A percentile compares a stretch with the other conserved stretches of the same genome.
phyloP scores from a whole-genome alignment of 2,888 invertebrate species.

The Spialia ferax region DNA sequence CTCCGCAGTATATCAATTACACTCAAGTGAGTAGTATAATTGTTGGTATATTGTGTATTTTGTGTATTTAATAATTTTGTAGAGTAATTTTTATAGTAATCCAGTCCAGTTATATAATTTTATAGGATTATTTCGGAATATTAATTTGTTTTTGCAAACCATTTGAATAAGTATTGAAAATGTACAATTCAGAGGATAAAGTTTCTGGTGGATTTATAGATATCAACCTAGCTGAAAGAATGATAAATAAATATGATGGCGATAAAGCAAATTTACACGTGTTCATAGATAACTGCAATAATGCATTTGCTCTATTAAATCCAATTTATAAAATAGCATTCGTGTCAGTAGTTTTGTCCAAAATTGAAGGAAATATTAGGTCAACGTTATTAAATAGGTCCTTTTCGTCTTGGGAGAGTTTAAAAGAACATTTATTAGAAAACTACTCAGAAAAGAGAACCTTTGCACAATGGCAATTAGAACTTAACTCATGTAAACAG shows the following conservation, averaged over 20 bases:
- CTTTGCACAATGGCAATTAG: slow-evolving; percentile 41
- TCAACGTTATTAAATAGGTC: slow-evolving; percentile 34
- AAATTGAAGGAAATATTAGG: slow-evolving; percentile 38
- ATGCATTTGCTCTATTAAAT: neutral
- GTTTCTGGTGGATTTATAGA: neutral
- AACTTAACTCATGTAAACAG: slow-evolving; percentile 42
- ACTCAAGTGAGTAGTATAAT: no score
- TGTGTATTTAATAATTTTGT: no score
- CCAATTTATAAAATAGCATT: slow-evolving; percentile 13
- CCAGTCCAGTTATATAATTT: no score
- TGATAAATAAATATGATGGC: neutral
- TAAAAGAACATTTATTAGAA: slow-evolving; percentile 33
- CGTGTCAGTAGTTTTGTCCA: slow-evolving; percentile 38
- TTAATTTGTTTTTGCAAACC: neutral
- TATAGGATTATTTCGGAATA: neutral
- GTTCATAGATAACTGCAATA: neutral
- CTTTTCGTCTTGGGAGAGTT: neutral
- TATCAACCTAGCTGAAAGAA: neutral
- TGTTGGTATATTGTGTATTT: no score
- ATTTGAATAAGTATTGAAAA: neutral
- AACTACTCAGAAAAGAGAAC: slow-evolving; percentile 37
- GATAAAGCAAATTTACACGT: neutral
- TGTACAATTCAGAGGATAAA: neutral
- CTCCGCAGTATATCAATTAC: neutral
- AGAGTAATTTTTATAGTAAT: no score